Base-by-base conservation (phyloP, 2,797 vertebrate genomes). In the Taenioides sp. region DNA sequence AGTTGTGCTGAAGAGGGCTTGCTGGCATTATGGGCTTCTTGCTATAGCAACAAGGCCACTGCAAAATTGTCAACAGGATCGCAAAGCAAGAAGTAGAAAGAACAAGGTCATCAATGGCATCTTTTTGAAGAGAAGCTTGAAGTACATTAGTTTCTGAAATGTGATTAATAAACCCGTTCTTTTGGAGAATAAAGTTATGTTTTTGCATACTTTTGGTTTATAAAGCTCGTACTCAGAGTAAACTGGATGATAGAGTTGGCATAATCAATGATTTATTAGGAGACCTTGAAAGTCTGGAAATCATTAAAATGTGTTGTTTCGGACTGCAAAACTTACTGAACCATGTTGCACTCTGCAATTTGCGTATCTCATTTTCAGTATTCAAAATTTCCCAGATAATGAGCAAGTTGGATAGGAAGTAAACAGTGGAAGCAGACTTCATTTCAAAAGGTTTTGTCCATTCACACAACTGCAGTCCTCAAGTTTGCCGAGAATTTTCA, bases 11-110 rank as follows among this genome's bases (percentile, higher is more conserved):
- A 37, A 61, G n/a, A 37, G 59, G 14, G 59, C 65, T 79, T 60
- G 58, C 70, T 75, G 49, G 50, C 54, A 77, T 23, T 60, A 40
- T 50, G 25, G 73, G 17, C 70, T 71, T 78, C 80, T 62, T 77
- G 50, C 59, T 65, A 69, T 59, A 59, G 73, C 74, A 81, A 76
- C 64, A 74, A 69, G 1, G 2, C 28, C 18, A 40, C 69, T 17
- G 3, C 37, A 65, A 65, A 25, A 60, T 5, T 57, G 5, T 57
- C 20, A 49, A 31, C 49, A 5, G 37, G 3, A 57, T 22, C 27
- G 7, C 50, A 67, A 62, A 12, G 6, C 18, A 63, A 63, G 20
- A 12, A 57, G 22, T 25, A 22, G 11, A 57, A 57, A 23, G 9
- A 23, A 57, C 22, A 57, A 22, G 10, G 54, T n/a, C 22, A 25